Evolutionary conservation across 2,113 vertebrate genomes (phyloP), one percentile per base, ranked within the genome.

Genomic region (Edolisoma coerulescens): DNA sequence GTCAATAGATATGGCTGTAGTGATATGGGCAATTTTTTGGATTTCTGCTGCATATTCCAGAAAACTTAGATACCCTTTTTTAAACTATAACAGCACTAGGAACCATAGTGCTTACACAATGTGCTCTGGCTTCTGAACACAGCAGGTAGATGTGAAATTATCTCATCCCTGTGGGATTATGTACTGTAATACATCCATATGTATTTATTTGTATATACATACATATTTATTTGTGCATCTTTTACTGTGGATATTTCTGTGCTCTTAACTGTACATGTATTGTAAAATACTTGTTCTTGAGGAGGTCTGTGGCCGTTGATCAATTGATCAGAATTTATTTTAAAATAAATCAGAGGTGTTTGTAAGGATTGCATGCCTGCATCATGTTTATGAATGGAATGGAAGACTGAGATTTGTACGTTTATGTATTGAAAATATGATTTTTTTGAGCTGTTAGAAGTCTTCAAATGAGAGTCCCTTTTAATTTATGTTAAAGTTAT

Each of bases 141-240:
- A 95, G 71, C 67, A 73, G 84, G 64, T 68, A 59, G 65, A 57
- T 87, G 68, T 74, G 67, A 87, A 96, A 87, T 89, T 5, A 59
- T 71, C 50, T 97, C 79, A 97, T 97, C 96, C 96, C 96, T 67
- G 89, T 97, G 97, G 96, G 96, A 97, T 95, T 96, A 60, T 65
- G 93, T 10, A 83, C 87, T 87, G 87, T 93, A 93, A 90, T 90
- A 60, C 16, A 37, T 27, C 27, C 24, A 8, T 60, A 37, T 27
- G 57, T 60, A 60, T 26, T 60, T 60, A 85, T 74, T 80, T 67
- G 32, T 87, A 42, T 87, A 71, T 83, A 57, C 30, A 33, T 84
- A 89, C 14, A 32, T 94, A 84, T 76, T 94, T 94, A 82, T 93
- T 87, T 86, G 39, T 81, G 28, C 11, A 60, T 3, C 23, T 94